A percentile compares a stretch with the other conserved stretches of the same genome.
Evolutionary conservation across 2,113 vertebrate genomes (phyloP).

Genomic region (Axis porcinus): DNA sequence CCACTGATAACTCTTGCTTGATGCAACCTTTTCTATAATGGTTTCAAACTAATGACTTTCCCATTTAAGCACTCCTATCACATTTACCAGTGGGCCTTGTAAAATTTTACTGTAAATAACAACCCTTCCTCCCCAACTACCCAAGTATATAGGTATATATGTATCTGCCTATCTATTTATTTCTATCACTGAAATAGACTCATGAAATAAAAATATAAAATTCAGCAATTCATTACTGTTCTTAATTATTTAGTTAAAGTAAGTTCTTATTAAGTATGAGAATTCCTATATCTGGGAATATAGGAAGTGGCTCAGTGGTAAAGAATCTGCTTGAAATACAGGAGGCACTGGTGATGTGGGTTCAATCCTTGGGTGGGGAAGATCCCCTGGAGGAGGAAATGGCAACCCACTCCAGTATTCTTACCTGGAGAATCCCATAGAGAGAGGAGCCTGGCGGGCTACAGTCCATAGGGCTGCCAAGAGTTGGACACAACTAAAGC

Average conservation of each 20-base stretch:
- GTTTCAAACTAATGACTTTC: background rate
- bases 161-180: background rate
- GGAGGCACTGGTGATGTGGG: background rate
- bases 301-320: background rate
- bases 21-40: background rate
- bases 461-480: background rate
- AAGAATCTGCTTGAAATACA: background rate
- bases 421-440: background rate
- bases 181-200: background rate
- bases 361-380: background rate
- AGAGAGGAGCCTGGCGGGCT: background rate
- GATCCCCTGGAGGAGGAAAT: background rate
- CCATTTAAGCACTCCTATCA: background rate
- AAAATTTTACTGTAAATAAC: background rate
- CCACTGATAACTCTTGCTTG: background rate
- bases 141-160: background rate
- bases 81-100: background rate
- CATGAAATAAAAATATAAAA: background rate
- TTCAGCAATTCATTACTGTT: background rate
- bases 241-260: background rate
- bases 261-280: background rate
- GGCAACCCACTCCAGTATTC: background rate
- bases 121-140: background rate
- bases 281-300: background rate
- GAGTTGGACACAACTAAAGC: background rate